phyloP scores from a whole-genome alignment of 2,797 vertebrate genomes.

The Decapterus maruadsi region DNA sequence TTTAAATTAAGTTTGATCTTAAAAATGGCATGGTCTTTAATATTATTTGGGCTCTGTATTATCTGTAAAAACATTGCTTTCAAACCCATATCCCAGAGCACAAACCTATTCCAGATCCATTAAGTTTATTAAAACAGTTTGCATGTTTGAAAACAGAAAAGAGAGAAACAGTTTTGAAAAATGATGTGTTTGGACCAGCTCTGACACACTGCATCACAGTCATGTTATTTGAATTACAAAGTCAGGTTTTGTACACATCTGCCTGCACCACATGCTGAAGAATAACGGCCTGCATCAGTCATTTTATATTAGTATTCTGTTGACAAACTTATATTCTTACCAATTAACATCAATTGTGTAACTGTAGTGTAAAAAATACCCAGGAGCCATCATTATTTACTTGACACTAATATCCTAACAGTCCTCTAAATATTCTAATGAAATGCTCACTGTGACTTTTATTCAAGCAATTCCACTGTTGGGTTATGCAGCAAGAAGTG shows the following conservation, averaged over 20 bases:
- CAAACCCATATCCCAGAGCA: conserved; percentile 50
- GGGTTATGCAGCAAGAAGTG: conserved; percentile 1
- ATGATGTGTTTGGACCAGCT: conserved; percentile 26
- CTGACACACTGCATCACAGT: conserved; percentile 27
- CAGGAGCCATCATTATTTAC: background rate
- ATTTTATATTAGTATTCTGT: background rate
- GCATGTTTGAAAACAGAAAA: conserved; percentile 56
- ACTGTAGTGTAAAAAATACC: background rate
- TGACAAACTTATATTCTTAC: conserved; percentile 6
- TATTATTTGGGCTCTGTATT: conserved; percentile 70
- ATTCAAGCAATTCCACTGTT: background rate
- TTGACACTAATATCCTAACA: background rate
- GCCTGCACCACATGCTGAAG: conserved; percentile 7
- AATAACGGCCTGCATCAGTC: background rate
- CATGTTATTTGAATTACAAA: background rate
- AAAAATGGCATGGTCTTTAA: conserved; percentile 62
- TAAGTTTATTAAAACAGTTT: conserved; percentile 74
- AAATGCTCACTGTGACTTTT: background rate
- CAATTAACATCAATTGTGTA: background rate
- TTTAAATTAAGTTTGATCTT: conserved; percentile 78
- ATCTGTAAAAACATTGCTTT: conserved; percentile 65
- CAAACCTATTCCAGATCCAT: conserved; percentile 68
- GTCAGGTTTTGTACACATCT: background rate
- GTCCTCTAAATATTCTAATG: conserved; percentile 3
- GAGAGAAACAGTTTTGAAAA: conserved; percentile 41